phyloP scores from a whole-genome alignment of 2,888 invertebrate genomes.

The Petrophora chlorosata region DNA sequence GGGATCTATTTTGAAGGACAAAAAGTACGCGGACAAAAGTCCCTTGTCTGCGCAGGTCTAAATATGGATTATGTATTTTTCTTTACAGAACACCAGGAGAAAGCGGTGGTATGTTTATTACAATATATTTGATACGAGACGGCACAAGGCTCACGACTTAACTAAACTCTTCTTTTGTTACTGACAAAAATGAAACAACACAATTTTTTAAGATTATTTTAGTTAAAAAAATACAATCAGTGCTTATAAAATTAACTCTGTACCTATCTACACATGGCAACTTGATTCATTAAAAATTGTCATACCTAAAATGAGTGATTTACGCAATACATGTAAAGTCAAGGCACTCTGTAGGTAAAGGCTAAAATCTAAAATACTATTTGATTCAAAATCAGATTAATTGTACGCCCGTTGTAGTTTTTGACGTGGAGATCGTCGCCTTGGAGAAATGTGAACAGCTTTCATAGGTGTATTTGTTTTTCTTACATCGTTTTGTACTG shows the following conservation, averaged over 20 bases:
- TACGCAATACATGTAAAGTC: slow-evolving; percentile 14
- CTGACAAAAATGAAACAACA: slow-evolving; percentile 3
- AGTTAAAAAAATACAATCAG: slow-evolving; percentile 19
- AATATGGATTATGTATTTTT: too few species aligned
- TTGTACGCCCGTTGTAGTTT: slow-evolving; percentile 50
- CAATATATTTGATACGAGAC: too few species aligned
- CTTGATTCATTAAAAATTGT: slow-evolving; percentile 48
- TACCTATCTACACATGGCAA: slow-evolving; percentile 71
- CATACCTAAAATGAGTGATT: slow-evolving; percentile 38
- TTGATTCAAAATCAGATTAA: slow-evolving; percentile 23
- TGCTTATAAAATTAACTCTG: slow-evolving; percentile 34
- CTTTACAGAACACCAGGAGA: too few species aligned
- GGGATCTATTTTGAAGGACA: too few species aligned
- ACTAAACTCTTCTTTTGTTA: too few species aligned
- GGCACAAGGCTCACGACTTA: too few species aligned
- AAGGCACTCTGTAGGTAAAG: slow-evolving; percentile 34
- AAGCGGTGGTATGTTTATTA: too few species aligned
- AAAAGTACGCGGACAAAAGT: too few species aligned
- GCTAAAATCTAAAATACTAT: slow-evolving; percentile 19
- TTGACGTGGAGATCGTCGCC: slow-evolving; percentile 71
- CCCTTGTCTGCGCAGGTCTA: too few species aligned
- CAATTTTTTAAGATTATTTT: not conserved
- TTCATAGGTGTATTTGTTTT: slow-evolving; percentile 84
- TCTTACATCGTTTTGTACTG: slow-evolving; percentile 63
- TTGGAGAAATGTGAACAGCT: slow-evolving; percentile 73